Evolutionary conservation across 2,113 vertebrate species (phyloP).

Genomic region (Antechinus stuartii): DNA sequence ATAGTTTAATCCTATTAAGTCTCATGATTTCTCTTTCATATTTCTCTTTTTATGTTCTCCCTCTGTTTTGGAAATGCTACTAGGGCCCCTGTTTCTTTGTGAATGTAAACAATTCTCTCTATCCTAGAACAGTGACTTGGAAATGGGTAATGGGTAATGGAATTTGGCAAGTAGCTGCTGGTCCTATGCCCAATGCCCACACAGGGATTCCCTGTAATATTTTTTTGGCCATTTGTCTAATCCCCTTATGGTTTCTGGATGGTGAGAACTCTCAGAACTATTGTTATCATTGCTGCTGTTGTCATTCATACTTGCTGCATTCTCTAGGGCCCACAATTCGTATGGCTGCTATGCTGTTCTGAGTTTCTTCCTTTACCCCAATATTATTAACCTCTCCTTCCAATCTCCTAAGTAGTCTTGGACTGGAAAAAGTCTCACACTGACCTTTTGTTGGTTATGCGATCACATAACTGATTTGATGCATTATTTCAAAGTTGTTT

Average conservation of each 20-base stretch:
- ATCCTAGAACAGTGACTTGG: not conserved
- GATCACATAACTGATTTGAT: no score
- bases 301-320: no score
- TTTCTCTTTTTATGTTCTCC: not conserved
- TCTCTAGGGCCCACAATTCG: not conserved
- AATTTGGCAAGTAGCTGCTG: not conserved
- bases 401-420: not conserved
- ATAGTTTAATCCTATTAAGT: no score
- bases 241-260: not conserved
- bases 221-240: not conserved
- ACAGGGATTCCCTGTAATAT: not conserved
- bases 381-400: not conserved
- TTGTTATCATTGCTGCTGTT: not conserved
- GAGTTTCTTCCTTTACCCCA: not conserved
- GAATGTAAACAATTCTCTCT: not conserved
- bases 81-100: not conserved
- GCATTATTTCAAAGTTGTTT: no score
- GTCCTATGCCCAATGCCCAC: not conserved
- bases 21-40: no score
- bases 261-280: not conserved
- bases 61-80: no score
- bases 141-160: not conserved
- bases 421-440: no score
- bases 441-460: no score
- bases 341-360: not conserved